phyloP scores from a whole-genome alignment of 2,797 vertebrate species.

The Scolopax bukidnonensis region DNA sequence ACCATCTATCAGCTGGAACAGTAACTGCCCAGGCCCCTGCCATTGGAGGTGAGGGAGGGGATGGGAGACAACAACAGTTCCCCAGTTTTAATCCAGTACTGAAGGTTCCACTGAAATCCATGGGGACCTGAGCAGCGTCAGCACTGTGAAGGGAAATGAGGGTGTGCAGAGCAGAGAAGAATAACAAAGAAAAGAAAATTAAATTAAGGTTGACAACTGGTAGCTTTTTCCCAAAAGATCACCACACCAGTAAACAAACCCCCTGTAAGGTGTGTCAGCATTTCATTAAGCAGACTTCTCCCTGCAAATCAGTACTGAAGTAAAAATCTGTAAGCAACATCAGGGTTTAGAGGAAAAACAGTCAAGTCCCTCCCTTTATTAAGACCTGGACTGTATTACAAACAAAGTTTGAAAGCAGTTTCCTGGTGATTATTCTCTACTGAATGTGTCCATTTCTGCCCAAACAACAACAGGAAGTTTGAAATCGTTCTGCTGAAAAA shows the following conservation, averaged over 20 bases:
- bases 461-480: background rate
- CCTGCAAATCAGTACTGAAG: background rate
- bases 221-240: background rate
- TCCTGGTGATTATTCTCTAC: background rate
- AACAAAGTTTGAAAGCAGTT: background rate
- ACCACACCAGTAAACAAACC: background rate
- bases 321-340: background rate
- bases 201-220: background rate
- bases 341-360: background rate
- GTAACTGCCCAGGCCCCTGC: background rate
- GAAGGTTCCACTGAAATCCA: background rate
- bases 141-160: background rate
- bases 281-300: background rate
- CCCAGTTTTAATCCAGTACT: background rate
- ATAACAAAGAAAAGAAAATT: background rate
- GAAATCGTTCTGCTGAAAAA: background rate
- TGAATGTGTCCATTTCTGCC: background rate
- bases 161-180: background rate
- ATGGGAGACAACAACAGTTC: background rate
- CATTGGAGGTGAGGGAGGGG: accelerated
- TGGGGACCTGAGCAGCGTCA: background rate
- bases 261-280: background rate
- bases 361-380: background rate
- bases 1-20: background rate
- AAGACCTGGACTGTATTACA: background rate